phyloP scores from a whole-genome alignment of 2,113 vertebrate genomes.

The Chlorodrepanis virens region DNA sequence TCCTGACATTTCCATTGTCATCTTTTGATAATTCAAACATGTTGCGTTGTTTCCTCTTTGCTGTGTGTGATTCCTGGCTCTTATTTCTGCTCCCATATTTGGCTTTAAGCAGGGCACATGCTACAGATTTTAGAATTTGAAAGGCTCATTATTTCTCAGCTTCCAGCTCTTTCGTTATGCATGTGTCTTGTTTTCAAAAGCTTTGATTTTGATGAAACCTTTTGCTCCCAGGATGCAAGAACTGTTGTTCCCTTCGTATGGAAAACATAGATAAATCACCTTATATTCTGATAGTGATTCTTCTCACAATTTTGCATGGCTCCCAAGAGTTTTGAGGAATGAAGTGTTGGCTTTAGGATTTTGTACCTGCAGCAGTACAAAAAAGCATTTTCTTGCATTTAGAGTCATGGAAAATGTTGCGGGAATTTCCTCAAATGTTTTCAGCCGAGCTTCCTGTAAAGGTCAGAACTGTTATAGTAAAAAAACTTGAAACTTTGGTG shows the following conservation, averaged over 20 bases:
- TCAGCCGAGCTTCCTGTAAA: constrained; percentile 33
- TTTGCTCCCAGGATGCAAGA: constrained; percentile 3
- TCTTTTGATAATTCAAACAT: constrained; percentile 18
- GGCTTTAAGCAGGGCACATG: constrained; percentile 2
- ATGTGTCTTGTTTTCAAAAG: constrained; percentile 4
- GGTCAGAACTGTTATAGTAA: constrained; percentile 1
- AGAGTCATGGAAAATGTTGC: neutral
- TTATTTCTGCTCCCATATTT: constrained; percentile 30
- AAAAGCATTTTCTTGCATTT: constrained; percentile 26
- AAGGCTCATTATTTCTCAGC: constrained; percentile 53
- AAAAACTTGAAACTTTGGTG: constrained; percentile 2
- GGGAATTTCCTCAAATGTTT: constrained; percentile 55
- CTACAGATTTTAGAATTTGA: neutral
- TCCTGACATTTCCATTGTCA: neutral
- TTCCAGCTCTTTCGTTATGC: constrained; percentile 26
- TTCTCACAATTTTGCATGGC: constrained; percentile 40
- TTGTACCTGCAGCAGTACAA: constrained; percentile 28
- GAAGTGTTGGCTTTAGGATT: constrained; percentile 37
- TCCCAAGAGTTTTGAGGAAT: constrained; percentile 29
- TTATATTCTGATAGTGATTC: neutral
- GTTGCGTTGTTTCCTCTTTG: neutral
- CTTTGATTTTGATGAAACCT: constrained; percentile 54
- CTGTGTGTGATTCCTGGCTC: neutral
- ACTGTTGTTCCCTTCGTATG: constrained; percentile 11
- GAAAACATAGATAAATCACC: constrained; percentile 47